Evolutionary conservation across 2,113 vertebrate genomes (phyloP), one percentile per base, ranked within the genome.

Genomic region (Lepus americanus): DNA sequence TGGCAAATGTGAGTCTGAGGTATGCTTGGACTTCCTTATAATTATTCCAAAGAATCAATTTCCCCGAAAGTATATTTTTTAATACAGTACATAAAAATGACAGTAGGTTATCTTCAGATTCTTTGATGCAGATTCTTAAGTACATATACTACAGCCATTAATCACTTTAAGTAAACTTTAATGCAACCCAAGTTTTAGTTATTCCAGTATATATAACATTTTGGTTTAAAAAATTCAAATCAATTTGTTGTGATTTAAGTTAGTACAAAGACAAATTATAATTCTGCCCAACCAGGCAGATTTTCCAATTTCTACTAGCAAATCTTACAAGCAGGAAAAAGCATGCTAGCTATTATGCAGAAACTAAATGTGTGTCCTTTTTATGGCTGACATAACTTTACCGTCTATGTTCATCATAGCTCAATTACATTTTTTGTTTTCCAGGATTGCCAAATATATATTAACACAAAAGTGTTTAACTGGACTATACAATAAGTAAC

Each of bases 171-270:
- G 23, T 76, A 94, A 90, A 55, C 8, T 66, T 95, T 88, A 95
- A 90, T 86, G 81, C 31, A 96, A 96, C 70, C 14, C 53, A 36
- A 93, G 66, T 89, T 95, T 93, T 95, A 97, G 95, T 93, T 96
- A 95, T 88, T 94, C n/a, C 11, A 97, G 49, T 20, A 89, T n/a
- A 97, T 76, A 96, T 92, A 95, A 94, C 78, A 76, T 93, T 95
- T 95, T 93, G 39, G 93, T 95, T 94, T 70, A 10, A 77, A 96
- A 89, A 91, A 10, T 95, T 87, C 49, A 92, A 94, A 96, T 94
- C 73, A 92, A 88, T 44, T 80, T 95, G 66, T 27, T 92, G 2
- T 69, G 87, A 59, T 74, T 97, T 87, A 82, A 86, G 33, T 86
- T 94, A 84, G 49, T 2, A 96, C 16, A 93, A 92, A 96, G 86